Conservation (phyloP, 2,113 vertebrate genomes). For the Naja naja region DNA sequence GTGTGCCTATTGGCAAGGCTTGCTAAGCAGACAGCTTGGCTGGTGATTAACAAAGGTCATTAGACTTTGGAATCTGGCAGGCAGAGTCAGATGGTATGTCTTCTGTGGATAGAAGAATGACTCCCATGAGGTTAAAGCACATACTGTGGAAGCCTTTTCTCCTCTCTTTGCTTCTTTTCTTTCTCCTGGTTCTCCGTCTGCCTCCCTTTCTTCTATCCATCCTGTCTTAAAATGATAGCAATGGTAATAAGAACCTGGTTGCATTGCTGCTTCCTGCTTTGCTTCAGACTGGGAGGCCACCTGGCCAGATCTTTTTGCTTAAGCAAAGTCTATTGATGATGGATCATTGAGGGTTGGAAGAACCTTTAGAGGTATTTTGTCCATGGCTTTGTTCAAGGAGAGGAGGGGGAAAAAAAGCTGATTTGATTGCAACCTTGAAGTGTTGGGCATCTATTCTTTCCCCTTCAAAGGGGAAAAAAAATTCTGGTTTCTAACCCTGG, state of each 20-base stretch:
- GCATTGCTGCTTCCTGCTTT: slow-evolving; percentile 40
- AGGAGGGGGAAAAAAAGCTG: slow-evolving; percentile 51
- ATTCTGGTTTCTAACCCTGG: slow-evolving; percentile 70
- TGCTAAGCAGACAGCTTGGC: slow-evolving; percentile 89
- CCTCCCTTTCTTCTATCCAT: slow-evolving; percentile 40
- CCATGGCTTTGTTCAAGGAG: slow-evolving; percentile 44
- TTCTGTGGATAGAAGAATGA: slow-evolving; percentile 76
- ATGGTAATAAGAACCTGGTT: slow-evolving; percentile 29
- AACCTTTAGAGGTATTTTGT: slow-evolving; percentile 60
- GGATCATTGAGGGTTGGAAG: slow-evolving; percentile 54
- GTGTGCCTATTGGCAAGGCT: slow-evolving; percentile 91
- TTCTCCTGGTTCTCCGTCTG: background rate
- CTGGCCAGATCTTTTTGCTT: slow-evolving; percentile 55
- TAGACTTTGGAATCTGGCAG: slow-evolving; percentile 98
- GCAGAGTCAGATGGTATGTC: slow-evolving; percentile 85
- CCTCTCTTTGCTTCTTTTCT: background rate
- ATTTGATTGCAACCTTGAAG: slow-evolving; percentile 45
- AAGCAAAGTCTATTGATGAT: slow-evolving; percentile 41
- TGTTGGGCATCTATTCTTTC: slow-evolving; percentile 34
- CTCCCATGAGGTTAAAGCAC: slow-evolving; percentile 76
- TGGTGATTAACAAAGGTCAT: slow-evolving; percentile 98
- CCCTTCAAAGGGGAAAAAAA: slow-evolving; percentile 45
- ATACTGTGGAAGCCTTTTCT: slow-evolving; percentile 62
- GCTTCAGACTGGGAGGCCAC: slow-evolving; percentile 48
- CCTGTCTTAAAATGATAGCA: slow-evolving; percentile 19